Percentiles rank a stretch among this genome's conserved stretches.
Conservation (phyloP, 2,113 vertebrate species). For the Lontra canadensis region DNA sequence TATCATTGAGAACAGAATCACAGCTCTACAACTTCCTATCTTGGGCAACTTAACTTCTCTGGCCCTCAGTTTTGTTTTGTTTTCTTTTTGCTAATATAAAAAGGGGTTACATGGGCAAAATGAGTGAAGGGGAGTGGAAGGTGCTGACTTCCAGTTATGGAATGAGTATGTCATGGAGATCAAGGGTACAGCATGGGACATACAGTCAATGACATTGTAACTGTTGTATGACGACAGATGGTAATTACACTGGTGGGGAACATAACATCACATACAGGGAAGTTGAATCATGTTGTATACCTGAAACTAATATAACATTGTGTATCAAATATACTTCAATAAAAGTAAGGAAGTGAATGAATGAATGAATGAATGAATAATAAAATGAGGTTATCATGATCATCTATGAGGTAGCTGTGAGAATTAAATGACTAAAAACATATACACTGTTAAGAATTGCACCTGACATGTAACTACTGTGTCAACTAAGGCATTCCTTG, state of each 20-base stretch:
- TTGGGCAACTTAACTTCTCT: not conserved
- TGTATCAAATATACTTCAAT: not conserved
- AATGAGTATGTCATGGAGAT: not conserved
- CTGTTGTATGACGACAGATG: not conserved
- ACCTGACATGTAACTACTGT: not conserved
- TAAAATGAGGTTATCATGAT: not conserved
- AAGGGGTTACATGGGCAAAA: not conserved
- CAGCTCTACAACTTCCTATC: not conserved
- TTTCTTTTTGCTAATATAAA: not conserved
- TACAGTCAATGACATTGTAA: not conserved
- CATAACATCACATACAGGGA: not conserved
- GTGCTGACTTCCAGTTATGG: not conserved
- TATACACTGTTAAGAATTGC: not conserved
- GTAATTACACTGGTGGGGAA: not conserved
- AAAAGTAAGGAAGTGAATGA: not conserved
- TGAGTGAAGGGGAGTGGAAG: not conserved
- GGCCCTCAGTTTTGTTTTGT: not conserved
- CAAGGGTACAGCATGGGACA: not conserved
- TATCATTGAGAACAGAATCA: not conserved
- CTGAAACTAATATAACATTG: not conserved
- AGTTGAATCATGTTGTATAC: not conserved
- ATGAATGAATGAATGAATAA: not conserved
- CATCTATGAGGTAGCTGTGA: not conserved
- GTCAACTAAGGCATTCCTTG: not conserved
- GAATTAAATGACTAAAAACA: slow-evolving; percentile 16